Conservation (phyloP, 2,797 vertebrate genomes). For the Scomberomorus guttatus region DNA sequence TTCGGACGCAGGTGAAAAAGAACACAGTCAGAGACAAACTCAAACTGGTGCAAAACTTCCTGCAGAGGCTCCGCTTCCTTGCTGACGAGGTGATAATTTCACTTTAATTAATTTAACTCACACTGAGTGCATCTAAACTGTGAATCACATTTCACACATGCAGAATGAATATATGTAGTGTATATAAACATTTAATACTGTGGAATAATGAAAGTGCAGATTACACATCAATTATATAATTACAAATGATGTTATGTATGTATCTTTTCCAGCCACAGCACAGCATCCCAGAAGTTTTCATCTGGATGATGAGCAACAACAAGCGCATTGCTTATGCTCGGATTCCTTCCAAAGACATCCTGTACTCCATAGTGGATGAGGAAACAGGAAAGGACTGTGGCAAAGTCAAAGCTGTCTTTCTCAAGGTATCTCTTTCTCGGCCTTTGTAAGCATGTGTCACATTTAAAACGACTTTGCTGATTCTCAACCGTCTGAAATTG, state of each 20-base stretch:
- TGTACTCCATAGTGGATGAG: conserved; percentile 94
- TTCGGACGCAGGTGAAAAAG: conserved; percentile 94
- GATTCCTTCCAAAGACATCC: conserved; percentile 94
- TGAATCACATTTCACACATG: background rate
- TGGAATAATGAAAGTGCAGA: background rate
- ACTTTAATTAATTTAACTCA: no score
- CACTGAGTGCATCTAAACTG: background rate
- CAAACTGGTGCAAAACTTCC: conserved; percentile 92
- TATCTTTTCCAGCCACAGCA: conserved; percentile 90
- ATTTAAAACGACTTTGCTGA: background rate
- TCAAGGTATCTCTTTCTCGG: conserved; percentile 86
- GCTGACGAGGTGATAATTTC: conserved; percentile 90
- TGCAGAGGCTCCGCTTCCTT: conserved; percentile 95
- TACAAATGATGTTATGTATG: background rate
- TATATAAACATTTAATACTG: background rate
- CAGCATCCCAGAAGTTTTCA: conserved; percentile 94
- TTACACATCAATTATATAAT: background rate
- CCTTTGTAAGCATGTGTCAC: background rate
- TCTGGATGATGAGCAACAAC: conserved; percentile 98
- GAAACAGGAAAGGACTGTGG: conserved; percentile 96
- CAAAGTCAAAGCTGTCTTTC: conserved; percentile 96
- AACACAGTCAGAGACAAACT: conserved; percentile 94
- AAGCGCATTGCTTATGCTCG: conserved; percentile 95
- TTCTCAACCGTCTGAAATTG: background rate
- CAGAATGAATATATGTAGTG: background rate